Base-by-base conservation (phyloP, 2,113 vertebrate species). In the Motacilla tschutschensis region DNA sequence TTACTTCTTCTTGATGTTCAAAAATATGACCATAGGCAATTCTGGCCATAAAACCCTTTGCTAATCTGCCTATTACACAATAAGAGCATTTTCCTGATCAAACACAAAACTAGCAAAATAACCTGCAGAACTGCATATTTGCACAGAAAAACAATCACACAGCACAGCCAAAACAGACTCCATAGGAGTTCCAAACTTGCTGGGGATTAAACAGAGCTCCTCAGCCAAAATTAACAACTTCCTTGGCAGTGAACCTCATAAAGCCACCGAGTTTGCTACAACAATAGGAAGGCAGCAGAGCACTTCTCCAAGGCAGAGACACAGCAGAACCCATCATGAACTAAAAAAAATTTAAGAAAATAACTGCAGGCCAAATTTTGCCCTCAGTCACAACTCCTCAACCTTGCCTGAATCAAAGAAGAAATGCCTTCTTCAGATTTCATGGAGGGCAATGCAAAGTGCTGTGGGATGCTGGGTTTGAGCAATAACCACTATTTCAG, bases 161-260 rank as follows among this genome's bases (percentile, higher is more conserved):
- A 80, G 83, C 62, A 29, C 85, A 92, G 85, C 75, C 33, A 55
- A 89, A 94, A 85, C 76, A 81, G 91, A 82, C 83, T 74, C 87
- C 78, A 59, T 25, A 67, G 80, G 88, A 94, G 86, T 28, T 66
- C 59, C 71, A 60, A 65, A 64, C 70, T 85, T 38, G 43, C 74
- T 59, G 11, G 26, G 71, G 79, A 91, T 92, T 93, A 93, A 78
- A 94, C 53, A 10, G 59, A 79, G 48, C 29, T 58, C 47, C 44
- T 69, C 48, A 69, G 92, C 82, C 95, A 95, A 93, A 95, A 93
- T 63, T 87, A 96, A 95, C 94, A 95, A 80, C 38, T 31, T 79
- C 78, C 67, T 85, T 94, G 94, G 92, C 94, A 83, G 47, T 5
- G 41, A 46, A 83, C 36, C 46, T 58, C 9, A 3, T 6, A 78